A percentile compares a stretch with the other conserved stretches of the same genome.
phyloP scores from a whole-genome alignment of 2,113 vertebrate species.

The Camelus dromedarius region DNA sequence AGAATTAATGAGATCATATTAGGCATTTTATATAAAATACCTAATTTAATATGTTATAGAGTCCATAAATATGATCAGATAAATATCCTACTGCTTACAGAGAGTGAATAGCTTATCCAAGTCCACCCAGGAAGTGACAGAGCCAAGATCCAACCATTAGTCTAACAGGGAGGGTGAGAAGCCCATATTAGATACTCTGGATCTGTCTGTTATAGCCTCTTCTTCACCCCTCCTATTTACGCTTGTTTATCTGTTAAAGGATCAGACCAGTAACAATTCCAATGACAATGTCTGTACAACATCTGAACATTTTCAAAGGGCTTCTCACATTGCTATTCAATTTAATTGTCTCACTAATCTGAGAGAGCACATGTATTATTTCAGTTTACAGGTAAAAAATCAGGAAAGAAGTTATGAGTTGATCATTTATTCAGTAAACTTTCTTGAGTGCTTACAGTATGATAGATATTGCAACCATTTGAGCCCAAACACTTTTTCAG shows the following conservation, averaged over 20 bases:
- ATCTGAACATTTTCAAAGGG: neutral
- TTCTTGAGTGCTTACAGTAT: neutral
- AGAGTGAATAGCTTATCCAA: neutral
- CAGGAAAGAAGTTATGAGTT: neutral
- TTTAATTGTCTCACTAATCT: neutral
- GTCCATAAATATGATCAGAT: neutral
- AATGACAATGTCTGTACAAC: neutral
- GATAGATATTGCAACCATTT: neutral
- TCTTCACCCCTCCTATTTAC: neutral
- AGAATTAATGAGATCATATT: neutral
- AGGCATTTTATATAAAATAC: neutral
- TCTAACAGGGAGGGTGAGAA: neutral
- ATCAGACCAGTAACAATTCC: neutral
- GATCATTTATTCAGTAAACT: neutral
- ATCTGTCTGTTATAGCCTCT: neutral
- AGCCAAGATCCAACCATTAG: neutral
- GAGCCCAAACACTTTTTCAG: neutral
- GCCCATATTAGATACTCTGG: neutral
- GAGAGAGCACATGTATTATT: neutral
- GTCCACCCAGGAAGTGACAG: neutral
- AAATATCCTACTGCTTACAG: neutral
- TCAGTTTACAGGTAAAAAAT: neutral
- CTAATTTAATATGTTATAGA: neutral
- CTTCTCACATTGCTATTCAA: neutral
- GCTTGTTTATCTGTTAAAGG: neutral